phyloP scores from a whole-genome alignment of 2,888 invertebrate genomes.

The Apomyelois bistriatella region DNA sequence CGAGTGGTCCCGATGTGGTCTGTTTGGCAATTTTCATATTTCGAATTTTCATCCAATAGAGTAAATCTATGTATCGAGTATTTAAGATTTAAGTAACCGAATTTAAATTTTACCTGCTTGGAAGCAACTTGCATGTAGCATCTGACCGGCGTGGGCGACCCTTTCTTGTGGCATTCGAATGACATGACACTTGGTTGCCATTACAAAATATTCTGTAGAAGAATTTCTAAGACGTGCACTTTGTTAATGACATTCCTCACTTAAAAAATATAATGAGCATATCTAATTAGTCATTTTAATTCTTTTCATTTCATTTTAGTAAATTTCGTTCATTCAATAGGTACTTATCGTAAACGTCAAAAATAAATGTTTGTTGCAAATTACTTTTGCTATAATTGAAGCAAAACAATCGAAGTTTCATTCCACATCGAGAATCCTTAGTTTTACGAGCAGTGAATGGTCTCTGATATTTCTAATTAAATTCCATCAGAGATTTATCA shows the following conservation, averaged over 20 bases:
- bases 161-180: too few relatives aligned
- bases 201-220: too few relatives aligned
- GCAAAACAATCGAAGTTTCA: slow-evolving; percentile 1
- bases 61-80: background rate
- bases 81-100: background rate
- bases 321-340: too few relatives aligned
- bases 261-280: too few relatives aligned
- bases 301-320: too few relatives aligned
- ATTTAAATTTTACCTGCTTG: too few relatives aligned
- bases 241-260: too few relatives aligned
- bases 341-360: background rate
- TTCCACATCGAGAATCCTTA: slow-evolving; percentile 2
- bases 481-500: slow-evolving; percentile 17
- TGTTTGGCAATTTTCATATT: slow-evolving; percentile 8
- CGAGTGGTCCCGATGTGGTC: slow-evolving; percentile 13
- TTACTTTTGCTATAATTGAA: background rate
- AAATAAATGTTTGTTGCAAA: background rate
- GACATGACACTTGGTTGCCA: too few relatives aligned
- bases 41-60: background rate
- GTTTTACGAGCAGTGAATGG: slow-evolving; percentile 15
- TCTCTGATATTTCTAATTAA: slow-evolving; percentile 14
- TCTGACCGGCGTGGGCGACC: too few relatives aligned
- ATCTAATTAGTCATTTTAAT: too few relatives aligned
- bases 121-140: too few relatives aligned
- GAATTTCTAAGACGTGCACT: too few relatives aligned